Evolutionary conservation across 2,888 invertebrate genomes (phyloP).

Genomic region (Pammene fasciana): DNA sequence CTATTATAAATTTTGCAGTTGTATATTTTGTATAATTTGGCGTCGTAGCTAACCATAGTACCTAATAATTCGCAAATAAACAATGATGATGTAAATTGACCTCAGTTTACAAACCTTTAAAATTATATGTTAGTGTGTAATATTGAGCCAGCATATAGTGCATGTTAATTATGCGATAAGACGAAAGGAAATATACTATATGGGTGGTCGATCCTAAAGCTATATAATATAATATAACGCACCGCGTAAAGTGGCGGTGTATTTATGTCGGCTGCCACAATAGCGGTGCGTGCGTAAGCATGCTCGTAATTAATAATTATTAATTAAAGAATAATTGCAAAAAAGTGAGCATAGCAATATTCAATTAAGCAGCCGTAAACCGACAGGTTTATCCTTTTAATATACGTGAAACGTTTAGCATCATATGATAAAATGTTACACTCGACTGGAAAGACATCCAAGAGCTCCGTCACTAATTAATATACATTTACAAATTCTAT

Average conservation of each 20-base stretch:
- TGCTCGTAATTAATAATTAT: constrained; percentile 32
- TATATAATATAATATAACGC: constrained; percentile 24
- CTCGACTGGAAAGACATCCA: too few species aligned
- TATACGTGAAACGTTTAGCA: constrained; percentile 9
- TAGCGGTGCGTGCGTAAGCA: constrained; percentile 27
- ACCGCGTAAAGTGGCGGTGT: constrained; percentile 28
- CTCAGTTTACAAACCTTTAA: neutral
- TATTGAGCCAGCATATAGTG: neutral
- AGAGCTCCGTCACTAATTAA: too few species aligned
- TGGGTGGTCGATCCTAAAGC: constrained; percentile 24
- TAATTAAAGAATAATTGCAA: constrained; percentile 25
- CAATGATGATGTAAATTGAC: neutral
- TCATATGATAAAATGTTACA: neutral
- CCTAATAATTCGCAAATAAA: too few species aligned
- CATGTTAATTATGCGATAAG: constrained; percentile 14
- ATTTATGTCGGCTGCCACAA: constrained; percentile 28
- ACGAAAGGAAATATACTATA: constrained; percentile 10
- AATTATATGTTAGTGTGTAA: neutral
- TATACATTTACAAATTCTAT: too few species aligned
- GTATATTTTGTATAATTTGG: too few species aligned
- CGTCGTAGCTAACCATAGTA: too few species aligned
- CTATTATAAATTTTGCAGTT: too few species aligned
- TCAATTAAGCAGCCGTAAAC: constrained; percentile 26
- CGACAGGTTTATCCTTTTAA: constrained; percentile 12
- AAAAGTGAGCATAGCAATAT: constrained; percentile 15